Base-by-base conservation (phyloP, 2,113 vertebrate species). In the Mobula birostris region DNA sequence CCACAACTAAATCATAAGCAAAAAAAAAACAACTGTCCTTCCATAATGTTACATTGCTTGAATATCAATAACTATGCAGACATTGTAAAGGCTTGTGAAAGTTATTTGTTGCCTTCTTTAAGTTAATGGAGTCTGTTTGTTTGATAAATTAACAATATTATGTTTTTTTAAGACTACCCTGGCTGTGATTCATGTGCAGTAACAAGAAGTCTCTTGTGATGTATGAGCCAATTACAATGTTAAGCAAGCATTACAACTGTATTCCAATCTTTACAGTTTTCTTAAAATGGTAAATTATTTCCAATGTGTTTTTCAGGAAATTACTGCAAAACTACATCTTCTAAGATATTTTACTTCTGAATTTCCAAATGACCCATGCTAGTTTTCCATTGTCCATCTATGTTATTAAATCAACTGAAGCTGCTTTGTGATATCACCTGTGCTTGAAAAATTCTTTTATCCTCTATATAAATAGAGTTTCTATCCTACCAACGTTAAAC, bases 141-240 rank as follows among this genome's bases (percentile, higher is more conserved):
- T 88, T 88, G 85, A 32, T 88, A 66, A 88, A 88, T 88, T 32
- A 66, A n/a, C 29, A 66, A 66, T 87, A 87, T 88, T 32, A 66
- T 66, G 29, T n/a, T 88, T 66, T 36, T 82, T 88, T 66, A 66
- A 88, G 85, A n/a, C 58, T 88, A 19, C 85, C 15, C 61, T 66
- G 14, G 61, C 29, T 90, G 29, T 90, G 85, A 90, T 90, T 36
- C 29, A 68, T 90, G 85, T 66, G 85, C 85, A 32, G 12, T 90
- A 90, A 90, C 85, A 90, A 66, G 14, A 19, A 32, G 61, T 90
- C 85, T 17, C 85, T 68, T n/a, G 85, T 90, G 61, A 90, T 90
- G 85, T 32, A 90, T 68, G 85, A 90, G 15, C n/a, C 85, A 90
- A 90, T 90, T 90, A 90, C 85, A 88, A 88, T 32, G n/a, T 90